phyloP scores from a whole-genome alignment of 2,797 vertebrate genomes.

The Enteromius fasciolatus region DNA sequence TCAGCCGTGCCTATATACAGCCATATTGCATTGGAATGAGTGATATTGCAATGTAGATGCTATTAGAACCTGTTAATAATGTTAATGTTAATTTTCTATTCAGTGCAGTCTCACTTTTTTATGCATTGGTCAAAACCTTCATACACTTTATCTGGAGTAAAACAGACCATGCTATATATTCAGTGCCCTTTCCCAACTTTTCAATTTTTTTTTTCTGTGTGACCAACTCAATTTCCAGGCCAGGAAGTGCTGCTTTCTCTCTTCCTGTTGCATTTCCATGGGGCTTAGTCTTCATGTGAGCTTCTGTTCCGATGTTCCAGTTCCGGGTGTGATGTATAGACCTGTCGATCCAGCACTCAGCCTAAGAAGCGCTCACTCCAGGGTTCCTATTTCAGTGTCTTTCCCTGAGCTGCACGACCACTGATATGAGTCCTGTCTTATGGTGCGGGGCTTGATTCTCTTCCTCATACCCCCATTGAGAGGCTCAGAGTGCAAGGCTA shows the following conservation, averaged over 20 bases:
- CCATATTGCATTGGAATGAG: not conserved
- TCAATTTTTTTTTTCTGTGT: constrained; percentile 29
- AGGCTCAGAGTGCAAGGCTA: constrained; percentile 42
- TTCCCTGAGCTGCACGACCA: constrained; percentile 24
- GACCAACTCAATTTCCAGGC: constrained; percentile 33
- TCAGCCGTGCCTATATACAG: not conserved
- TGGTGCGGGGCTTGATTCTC: constrained; percentile 38
- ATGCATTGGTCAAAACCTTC: not conserved
- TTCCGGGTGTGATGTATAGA: constrained; percentile 46
- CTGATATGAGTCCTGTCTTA: constrained; percentile 39
- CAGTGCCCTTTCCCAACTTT: constrained; percentile 47
- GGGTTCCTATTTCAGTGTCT: constrained; percentile 39
- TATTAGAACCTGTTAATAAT: not conserved
- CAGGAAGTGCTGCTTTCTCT: constrained; percentile 12
- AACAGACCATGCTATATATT: not conserved
- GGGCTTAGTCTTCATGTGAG: constrained; percentile 39
- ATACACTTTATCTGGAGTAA: not conserved
- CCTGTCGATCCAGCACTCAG: constrained; percentile 46
- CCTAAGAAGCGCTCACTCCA: constrained; percentile 24
- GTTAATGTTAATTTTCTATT: not conserved
- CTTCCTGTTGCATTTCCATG: constrained; percentile 43
- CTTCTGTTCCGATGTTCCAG: constrained; percentile 39
- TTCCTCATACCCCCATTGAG: constrained; percentile 33
- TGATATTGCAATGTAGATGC: not conserved
- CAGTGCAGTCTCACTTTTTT: not conserved